phyloP scores from a whole-genome alignment of 2,113 vertebrate species.

The Thalassarche chlororhynchos region DNA sequence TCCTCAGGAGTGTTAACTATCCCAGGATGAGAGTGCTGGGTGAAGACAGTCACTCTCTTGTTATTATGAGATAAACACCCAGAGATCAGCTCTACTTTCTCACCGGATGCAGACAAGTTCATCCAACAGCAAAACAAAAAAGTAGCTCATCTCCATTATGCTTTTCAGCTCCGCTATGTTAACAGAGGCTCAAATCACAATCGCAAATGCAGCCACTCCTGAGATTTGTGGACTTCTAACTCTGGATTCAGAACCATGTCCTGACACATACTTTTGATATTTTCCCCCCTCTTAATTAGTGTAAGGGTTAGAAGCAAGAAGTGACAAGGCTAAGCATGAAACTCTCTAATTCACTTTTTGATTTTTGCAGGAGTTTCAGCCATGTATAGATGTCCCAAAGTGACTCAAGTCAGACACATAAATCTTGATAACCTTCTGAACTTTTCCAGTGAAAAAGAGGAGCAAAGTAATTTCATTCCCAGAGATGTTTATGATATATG shows the following conservation, averaged over 20 bases:
- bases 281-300: neutral
- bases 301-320: neutral
- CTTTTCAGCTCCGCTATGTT: neutral
- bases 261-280: neutral
- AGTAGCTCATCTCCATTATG: neutral
- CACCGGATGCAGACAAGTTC: neutral
- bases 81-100: neutral
- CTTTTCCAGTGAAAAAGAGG: neutral
- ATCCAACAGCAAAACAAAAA: neutral
- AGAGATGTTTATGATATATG: neutral
- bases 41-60: neutral
- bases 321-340: neutral
- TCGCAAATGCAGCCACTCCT: neutral
- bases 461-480: neutral
- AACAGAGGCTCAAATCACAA: neutral
- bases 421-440: neutral
- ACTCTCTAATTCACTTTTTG: neutral
- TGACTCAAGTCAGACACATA: neutral
- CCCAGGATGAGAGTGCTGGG: fast-evolving
- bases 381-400: neutral
- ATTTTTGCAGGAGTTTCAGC: neutral
- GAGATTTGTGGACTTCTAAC: neutral
- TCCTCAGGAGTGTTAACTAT: neutral
- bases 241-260: neutral
- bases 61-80: fast-evolving